Evolutionary conservation across 35 echinoderm and acorn worm genomes (phyloP).

Genomic region (Heliocidaris erythrogramma): DNA sequence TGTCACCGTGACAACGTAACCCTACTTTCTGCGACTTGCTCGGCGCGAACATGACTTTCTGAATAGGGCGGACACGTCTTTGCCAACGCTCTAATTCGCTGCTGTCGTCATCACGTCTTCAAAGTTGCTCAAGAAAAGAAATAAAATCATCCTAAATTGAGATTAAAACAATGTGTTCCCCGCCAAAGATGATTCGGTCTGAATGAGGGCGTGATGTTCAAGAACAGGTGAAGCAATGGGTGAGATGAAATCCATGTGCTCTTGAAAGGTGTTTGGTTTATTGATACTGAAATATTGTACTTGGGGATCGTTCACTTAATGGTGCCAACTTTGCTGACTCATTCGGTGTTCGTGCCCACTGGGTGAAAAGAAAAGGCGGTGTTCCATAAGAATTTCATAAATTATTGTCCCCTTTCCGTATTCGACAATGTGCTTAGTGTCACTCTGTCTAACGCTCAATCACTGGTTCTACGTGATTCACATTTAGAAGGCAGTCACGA

Average conservation of each 20-base stretch:
- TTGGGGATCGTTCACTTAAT: background rate
- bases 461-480: too few species aligned
- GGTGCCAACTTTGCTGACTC: background rate
- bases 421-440: background rate
- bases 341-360: background rate
- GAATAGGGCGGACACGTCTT: slow-evolving; percentile 28
- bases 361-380: background rate
- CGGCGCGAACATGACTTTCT: slow-evolving; percentile 24
- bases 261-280: background rate
- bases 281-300: background rate
- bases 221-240: background rate
- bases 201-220: background rate
- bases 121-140: background rate
- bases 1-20: background rate
- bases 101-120: background rate
- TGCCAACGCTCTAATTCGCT: background rate
- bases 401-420: background rate
- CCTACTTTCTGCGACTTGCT: background rate
- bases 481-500: too few species aligned
- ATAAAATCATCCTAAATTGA: background rate
- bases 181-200: background rate
- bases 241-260: background rate
- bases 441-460: background rate
- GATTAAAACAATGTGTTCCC: slow-evolving; percentile 9
- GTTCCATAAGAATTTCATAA: background rate